phyloP scores from a whole-genome alignment of 37 sponge, comb jelly and placozoan species.

The Theonella swinhoei region DNA sequence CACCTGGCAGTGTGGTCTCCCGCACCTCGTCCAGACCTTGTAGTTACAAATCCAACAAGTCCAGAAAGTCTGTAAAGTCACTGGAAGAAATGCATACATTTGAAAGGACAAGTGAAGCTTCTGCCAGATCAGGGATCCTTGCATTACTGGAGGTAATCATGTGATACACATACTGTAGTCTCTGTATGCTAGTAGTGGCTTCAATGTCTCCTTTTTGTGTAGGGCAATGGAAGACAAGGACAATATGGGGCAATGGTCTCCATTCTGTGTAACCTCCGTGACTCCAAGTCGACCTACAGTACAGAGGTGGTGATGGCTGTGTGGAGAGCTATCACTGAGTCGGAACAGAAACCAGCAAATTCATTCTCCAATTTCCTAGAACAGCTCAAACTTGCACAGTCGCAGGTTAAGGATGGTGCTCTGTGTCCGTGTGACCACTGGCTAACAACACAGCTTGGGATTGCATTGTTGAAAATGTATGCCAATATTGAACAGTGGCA shows the following conservation, averaged over 20 bases:
- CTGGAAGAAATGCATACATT: neutral
- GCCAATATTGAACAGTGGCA: conserved; percentile 22
- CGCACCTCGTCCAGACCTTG: neutral
- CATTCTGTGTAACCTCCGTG: neutral
- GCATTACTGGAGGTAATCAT: neutral
- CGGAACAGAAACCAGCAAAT: conserved; percentile 10
- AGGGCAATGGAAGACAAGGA: conserved; percentile 30
- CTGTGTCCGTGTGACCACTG: conserved; percentile 26
- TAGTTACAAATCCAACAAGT: neutral
- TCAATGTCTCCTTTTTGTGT: neutral
- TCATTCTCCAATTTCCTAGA: conserved; percentile 21
- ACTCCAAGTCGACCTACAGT: neutral
- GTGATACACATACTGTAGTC: neutral
- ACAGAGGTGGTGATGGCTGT: neutral
- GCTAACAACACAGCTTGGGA: conserved; percentile 28
- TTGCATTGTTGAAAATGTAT: conserved; percentile 12
- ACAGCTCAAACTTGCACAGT: neutral
- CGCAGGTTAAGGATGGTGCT: neutral
- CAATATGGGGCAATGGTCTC: conserved; percentile 45
- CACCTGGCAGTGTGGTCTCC: neutral
- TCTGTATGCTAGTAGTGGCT: no score
- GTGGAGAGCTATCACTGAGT: conserved; percentile 23
- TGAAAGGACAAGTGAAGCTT: neutral
- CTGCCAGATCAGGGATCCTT: neutral
- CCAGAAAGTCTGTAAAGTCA: neutral